Conservation (phyloP, 1,140 invertebrate genomes). For the Drosophila guanche region DNA sequence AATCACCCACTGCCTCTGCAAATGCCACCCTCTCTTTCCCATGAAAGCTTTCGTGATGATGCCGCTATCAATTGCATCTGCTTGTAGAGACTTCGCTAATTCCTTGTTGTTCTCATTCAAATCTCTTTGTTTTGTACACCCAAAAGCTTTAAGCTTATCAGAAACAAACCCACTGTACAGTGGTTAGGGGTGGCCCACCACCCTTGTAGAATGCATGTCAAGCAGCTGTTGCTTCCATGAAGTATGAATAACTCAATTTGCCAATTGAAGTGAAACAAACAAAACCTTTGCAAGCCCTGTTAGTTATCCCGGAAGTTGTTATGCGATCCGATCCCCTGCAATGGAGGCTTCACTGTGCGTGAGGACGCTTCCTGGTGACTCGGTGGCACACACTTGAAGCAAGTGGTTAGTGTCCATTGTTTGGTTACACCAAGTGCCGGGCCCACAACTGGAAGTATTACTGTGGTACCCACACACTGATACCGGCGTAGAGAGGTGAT, state of each 20-base stretch:
- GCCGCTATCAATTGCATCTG: constrained; percentile 51
- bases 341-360: constrained; percentile 50
- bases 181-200: background rate
- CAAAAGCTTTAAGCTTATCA: constrained; percentile 16
- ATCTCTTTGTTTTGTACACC: constrained; percentile 38
- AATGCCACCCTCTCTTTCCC: constrained; percentile 14
- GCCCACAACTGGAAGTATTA: constrained; percentile 64
- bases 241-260: constrained; percentile 53
- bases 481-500: constrained; percentile 4
- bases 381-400: constrained; percentile 46
- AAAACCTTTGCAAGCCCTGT: background rate
- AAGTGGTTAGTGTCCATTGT: constrained; percentile 66
- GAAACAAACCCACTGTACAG: background rate
- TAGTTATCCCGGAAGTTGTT: constrained; percentile 60
- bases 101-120: constrained; percentile 11
- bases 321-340: constrained; percentile 46
- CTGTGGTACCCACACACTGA: constrained; percentile 60
- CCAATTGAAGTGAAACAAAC: constrained; percentile 42
- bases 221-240: constrained; percentile 58
- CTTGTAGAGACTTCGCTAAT: constrained; percentile 24
- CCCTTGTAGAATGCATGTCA: constrained; percentile 20
- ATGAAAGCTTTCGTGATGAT: constrained; percentile 36
- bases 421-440: constrained; percentile 21
- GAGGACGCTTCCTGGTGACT: constrained; percentile 56
- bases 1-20: too few species aligned